Conservation (phyloP, 1,140 invertebrate genomes). For the Calliphora vicina region DNA sequence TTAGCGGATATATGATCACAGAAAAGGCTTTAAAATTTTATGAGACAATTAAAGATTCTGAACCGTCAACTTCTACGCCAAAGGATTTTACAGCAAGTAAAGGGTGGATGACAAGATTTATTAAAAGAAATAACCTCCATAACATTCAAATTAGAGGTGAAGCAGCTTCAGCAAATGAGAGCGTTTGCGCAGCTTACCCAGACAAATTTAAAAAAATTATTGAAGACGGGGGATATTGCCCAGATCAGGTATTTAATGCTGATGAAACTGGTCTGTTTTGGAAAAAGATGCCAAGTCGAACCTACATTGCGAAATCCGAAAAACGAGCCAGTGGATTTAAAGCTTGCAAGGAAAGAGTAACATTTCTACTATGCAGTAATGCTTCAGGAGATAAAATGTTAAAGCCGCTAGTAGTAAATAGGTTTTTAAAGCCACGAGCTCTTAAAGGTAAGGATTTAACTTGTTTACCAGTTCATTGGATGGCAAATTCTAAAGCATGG, state of each 20-base stretch:
- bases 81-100: constrained; percentile 9
- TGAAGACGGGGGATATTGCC: not conserved
- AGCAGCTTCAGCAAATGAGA: constrained; percentile 16
- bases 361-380: not conserved
- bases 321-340: too few relatives aligned
- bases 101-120: too few relatives aligned
- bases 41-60: not conserved
- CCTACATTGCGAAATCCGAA: too few relatives aligned
- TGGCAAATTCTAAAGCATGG: not conserved
- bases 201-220: constrained; percentile 13
- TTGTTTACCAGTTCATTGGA: too few relatives aligned
- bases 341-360: too few relatives aligned
- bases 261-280: not conserved
- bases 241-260: not conserved
- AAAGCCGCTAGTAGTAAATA: not conserved
- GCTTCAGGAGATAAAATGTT: not conserved
- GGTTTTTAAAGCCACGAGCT: not conserved
- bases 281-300: not conserved
- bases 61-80: not conserved
- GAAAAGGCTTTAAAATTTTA: constrained; percentile 12
- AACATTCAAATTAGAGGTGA: constrained; percentile 27
- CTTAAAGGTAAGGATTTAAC: too few relatives aligned
- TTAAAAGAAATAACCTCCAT: constrained; percentile 16
- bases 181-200: not conserved
- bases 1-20: not conserved